Evolutionary conservation across 2,888 invertebrate species (phyloP).

Genomic region (Dendrolimus pini): DNA sequence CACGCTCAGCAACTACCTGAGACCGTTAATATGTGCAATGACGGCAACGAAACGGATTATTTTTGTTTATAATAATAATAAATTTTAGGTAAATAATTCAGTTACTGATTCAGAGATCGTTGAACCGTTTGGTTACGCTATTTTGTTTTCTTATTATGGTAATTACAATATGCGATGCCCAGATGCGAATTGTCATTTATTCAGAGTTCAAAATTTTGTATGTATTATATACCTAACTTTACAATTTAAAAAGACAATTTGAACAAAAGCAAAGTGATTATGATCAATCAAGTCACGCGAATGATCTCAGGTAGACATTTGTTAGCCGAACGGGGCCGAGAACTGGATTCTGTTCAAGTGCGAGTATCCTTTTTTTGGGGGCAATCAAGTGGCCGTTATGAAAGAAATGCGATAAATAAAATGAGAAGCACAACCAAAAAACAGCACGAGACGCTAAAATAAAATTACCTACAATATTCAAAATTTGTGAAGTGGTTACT

Average conservation of each 20-base stretch:
- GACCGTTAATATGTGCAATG: slow-evolving; percentile 55
- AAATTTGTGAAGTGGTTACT: too few relatives aligned
- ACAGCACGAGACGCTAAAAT: too few relatives aligned
- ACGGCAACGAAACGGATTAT: slow-evolving; percentile 19
- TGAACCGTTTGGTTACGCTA: slow-evolving; percentile 1
- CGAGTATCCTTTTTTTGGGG: slow-evolving; percentile 51
- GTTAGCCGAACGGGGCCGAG: slow-evolving; percentile 43
- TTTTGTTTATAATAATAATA: slow-evolving; percentile 4
- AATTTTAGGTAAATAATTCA: background rate
- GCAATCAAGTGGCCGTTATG: slow-evolving; percentile 57
- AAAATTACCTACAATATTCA: too few relatives aligned
- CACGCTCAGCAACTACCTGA: slow-evolving; percentile 48
- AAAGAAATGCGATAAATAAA: slow-evolving; percentile 50
- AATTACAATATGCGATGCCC: background rate
- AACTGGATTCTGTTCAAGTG: slow-evolving; percentile 63
- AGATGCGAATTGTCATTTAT: too few relatives aligned
- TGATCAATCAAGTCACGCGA: slow-evolving; percentile 53
- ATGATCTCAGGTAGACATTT: slow-evolving; percentile 61
- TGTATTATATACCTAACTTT: background rate
- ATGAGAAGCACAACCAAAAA: slow-evolving; percentile 7
- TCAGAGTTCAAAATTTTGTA: background rate
- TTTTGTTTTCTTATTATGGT: background rate
- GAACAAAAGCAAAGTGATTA: slow-evolving; percentile 33
- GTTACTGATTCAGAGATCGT: background rate
- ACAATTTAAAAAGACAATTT: slow-evolving; percentile 7